Percentiles rank a stretch among this genome's conserved stretches.
phyloP scores from a whole-genome alignment of 2,888 invertebrate species.

The Rhagium mordax region DNA sequence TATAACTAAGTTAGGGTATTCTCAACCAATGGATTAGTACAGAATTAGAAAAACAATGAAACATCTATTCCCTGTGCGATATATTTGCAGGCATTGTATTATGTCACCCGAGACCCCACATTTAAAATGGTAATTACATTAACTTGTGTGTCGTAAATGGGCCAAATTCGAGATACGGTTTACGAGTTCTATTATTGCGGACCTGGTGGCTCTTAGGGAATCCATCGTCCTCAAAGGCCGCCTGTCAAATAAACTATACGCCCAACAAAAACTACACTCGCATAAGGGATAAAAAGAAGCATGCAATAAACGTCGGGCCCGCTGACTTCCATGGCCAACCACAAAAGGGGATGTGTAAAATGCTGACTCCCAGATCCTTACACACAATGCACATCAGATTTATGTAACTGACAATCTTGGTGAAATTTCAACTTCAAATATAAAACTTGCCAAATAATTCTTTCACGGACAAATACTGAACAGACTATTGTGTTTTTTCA shows the following conservation, averaged over 20 bases:
- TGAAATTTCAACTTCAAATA: slow-evolving; percentile 40
- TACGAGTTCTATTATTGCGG: slow-evolving; percentile 36
- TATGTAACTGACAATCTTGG: slow-evolving; percentile 45
- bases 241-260: slow-evolving; percentile 59
- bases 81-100: too few relatives aligned
- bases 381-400: slow-evolving; percentile 52
- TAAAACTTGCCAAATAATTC: slow-evolving; percentile 40
- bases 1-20: too few relatives aligned
- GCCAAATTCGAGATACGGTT: slow-evolving; percentile 51
- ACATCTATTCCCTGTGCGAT: too few relatives aligned
- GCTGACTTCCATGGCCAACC: slow-evolving; percentile 53
- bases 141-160: slow-evolving; percentile 49
- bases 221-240: slow-evolving; percentile 50
- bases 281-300: slow-evolving; percentile 57
- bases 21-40: too few relatives aligned
- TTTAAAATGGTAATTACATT: slow-evolving; percentile 54
- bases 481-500: slow-evolving; percentile 13
- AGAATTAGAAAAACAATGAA: too few relatives aligned
- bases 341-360: slow-evolving; percentile 55
- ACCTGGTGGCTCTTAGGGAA: slow-evolving; percentile 44
- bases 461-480: background rate
- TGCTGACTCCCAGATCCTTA: slow-evolving; percentile 50
- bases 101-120: too few relatives aligned
- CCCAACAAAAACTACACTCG: slow-evolving; percentile 55
- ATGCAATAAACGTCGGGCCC: slow-evolving; percentile 60